phyloP scores from a whole-genome alignment of 1,140 invertebrate species.

The Delia radicum region DNA sequence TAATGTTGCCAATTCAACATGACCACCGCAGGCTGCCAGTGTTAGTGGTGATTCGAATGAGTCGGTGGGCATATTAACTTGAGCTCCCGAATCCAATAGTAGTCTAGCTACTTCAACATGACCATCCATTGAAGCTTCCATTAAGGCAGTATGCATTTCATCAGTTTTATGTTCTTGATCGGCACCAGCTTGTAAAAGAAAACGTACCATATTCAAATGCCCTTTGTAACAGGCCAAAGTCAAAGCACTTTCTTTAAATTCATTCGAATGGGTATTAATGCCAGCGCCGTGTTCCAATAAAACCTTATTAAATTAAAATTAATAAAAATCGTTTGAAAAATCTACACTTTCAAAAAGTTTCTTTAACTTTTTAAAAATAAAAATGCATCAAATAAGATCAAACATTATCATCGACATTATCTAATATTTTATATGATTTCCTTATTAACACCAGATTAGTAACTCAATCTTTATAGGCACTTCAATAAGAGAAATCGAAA shows the following conservation, averaged over 20 bases:
- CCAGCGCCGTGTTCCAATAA: conserved; percentile 90
- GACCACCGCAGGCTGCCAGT: conserved; percentile 96
- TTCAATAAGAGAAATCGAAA: not conserved
- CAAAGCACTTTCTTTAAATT: conserved; percentile 94
- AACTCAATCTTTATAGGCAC: conserved; percentile 41
- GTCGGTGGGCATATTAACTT: conserved; percentile 98
- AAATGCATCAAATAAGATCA: conserved; percentile 53
- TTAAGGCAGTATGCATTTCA: conserved; percentile 99
- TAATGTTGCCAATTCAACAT: conserved; percentile 93
- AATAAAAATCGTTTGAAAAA: not conserved
- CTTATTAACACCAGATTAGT: conserved; percentile 36
- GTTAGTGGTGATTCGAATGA: conserved; percentile 99
- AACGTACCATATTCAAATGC: conserved; percentile 96
- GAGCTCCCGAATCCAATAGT: conserved; percentile 93
- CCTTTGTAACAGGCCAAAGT: conserved; percentile 98
- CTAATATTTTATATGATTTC: not conserved
- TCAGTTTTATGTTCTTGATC: conserved; percentile 98
- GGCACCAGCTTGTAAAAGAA: conserved; percentile 89
- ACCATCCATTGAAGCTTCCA: conserved; percentile 99
- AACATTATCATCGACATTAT: conserved; percentile 42
- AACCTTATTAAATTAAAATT: conserved; percentile 60
- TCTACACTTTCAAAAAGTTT: not conserved
- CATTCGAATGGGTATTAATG: conserved; percentile 98
- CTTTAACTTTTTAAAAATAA: not conserved
- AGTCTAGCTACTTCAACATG: conserved; percentile 94